Evolutionary conservation across 2,888 invertebrate species (phyloP).

Genomic region (Sinhomidia bicolor): DNA sequence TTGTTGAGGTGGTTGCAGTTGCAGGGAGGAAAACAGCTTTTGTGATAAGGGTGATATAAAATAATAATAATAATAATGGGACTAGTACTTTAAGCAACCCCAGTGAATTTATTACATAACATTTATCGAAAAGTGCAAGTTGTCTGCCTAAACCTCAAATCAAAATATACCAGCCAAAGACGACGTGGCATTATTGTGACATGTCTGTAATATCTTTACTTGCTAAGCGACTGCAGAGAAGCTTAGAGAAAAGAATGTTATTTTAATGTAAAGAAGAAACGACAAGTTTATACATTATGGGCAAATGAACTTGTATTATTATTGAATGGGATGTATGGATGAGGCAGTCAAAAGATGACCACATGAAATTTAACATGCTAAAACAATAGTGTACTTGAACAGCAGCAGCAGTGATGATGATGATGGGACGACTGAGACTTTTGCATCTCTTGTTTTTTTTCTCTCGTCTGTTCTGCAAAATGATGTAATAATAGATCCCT

Average conservation of each 20-base stretch:
- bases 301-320: conserved; percentile 7
- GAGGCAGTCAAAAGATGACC: conserved; percentile 56
- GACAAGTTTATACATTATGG: no score
- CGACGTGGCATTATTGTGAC: not conserved
- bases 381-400: conserved; percentile 39
- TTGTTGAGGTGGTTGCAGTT: not conserved
- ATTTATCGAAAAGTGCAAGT: not conserved
- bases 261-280: no score
- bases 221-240: no score
- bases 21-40: not conserved
- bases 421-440: conserved; percentile 28
- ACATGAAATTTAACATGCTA: conserved; percentile 5
- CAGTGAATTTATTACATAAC: conserved; percentile 3
- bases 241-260: no score
- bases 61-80: not conserved
- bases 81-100: no score
- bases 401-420: no score
- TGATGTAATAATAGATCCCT: conserved; percentile 59
- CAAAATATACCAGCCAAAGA: not conserved
- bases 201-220: not conserved
- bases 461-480: not conserved
- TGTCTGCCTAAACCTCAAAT: not conserved
- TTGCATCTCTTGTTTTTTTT: not conserved
- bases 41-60: not conserved
- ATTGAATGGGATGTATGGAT: conserved; percentile 12